Base-by-base conservation (phyloP, 2,888 invertebrate genomes). In the Netelia inedita region DNA sequence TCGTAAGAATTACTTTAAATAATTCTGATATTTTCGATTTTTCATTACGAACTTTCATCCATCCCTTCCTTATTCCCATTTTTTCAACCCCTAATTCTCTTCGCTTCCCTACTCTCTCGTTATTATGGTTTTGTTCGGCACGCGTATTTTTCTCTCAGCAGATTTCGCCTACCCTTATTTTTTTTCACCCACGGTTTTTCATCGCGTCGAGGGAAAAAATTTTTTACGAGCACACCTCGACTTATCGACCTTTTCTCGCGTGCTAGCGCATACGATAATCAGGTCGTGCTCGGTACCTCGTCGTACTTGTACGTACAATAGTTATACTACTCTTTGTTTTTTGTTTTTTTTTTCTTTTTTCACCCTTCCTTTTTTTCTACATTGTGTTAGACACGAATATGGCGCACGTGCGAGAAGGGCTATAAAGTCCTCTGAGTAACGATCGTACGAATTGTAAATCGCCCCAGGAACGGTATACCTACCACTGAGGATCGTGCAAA, bases 251-350 rank as follows among this genome's bases (percentile, higher is more conserved):
- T 82, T 69, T 79, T 46, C 73, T 85, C 74, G 87, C 87, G 85
- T 87, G 83, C 80, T 84, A 73, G 55, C 55, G 68, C 86, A 87
- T 86, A 83, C 81, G 85, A 87, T 85, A 87, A 87, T 87, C 87
- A 85, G 79, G 75, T 76, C 79, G 82, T 83, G 79, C 74, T 79
- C 65, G 79, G 81, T 85, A 85, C 85, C 75, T 81, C 78, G 79
- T 83, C 81, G 81, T 79, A 79, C 79, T 14, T 57, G 8, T 35
- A 35, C 35, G 35, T 35, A 35, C 35, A 35, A 35, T 35, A 35
- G 28, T 5, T 35, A 35, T 35, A 35, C 35, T 3, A 35, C 35
- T 6, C 35, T 5, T 82, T n/a, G n/a, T 76, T 85, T 86, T 86
- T 84, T 41, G 19, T 46, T 55, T 16, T 9, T 11, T 35, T 28